Evolutionary conservation across 2,797 vertebrate species (phyloP), one percentile per base, ranked within the genome.

Genomic region (Trematomus bernacchii): DNA sequence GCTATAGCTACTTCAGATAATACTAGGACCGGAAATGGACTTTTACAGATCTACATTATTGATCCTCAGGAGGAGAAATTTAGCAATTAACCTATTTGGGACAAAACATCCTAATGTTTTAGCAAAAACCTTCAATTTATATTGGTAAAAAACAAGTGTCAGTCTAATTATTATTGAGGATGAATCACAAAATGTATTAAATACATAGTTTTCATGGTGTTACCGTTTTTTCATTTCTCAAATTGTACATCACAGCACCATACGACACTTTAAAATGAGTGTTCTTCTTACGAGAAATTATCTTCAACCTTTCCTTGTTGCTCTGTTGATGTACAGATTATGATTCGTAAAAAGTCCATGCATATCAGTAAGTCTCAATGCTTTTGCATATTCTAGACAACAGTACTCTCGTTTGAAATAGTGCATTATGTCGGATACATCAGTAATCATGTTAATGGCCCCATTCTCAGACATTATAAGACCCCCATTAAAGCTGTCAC

Each of bases 1-100:
- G 92, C 76, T 96, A 95, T 82, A 94, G 95, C 70, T 94, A 95
- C 12, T 92, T 95, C 62, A 96, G 93, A 90, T 93, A 89, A 87
- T 95, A 96, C 78, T 65, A 37, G 40, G 91, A 93, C 73, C 94
- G 96, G 75, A 95, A 95, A 70, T 94, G 94, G 65, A 95, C 94
- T 1, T 89, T 95, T 71, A 93, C 90, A 75, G 93, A 95, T 89
- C 89, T 95, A 83, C 92, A 95, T 66, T 94, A 92, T 80, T 96
- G 95, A 95, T 96, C 93, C 94, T 96, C 94, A 95, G 93, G 94
- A 83, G 3, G 54, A 46, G 13, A 66, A 33, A 37, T 12, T 15
- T 52, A 58, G 1, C 37, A 54, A 9, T 1, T 43, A 12, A 44
- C 7, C 19, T 46, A 46, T 8, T 6, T 40, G 3, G 8, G 66